A percentile compares a stretch with the other conserved stretches of the same genome.
Evolutionary conservation across 2,113 vertebrate species (phyloP).

Genomic region (Dinomys branickii): DNA sequence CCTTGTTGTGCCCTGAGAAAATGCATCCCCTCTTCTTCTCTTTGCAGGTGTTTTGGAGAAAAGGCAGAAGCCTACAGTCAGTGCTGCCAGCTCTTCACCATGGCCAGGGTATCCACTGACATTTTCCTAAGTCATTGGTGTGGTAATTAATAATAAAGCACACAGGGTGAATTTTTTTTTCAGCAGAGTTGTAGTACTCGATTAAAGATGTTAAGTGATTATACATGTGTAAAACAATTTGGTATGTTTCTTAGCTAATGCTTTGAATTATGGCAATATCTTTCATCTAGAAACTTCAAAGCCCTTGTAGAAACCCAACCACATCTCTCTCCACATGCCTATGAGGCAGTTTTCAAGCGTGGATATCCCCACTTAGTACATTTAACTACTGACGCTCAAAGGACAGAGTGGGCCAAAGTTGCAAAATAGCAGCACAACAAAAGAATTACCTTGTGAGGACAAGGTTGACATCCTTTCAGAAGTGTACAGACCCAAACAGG

Average conservation of each 20-base stretch:
- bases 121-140: background rate
- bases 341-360: slow-evolving; percentile 9
- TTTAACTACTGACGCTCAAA: slow-evolving; percentile 37
- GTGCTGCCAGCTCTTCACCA: background rate
- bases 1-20: slow-evolving; percentile 72
- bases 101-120: background rate
- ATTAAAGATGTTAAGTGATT: slow-evolving; percentile 10
- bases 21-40: background rate
- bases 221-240: slow-evolving; percentile 66
- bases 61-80: background rate
- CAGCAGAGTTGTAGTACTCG: background rate
- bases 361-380: background rate
- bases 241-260: slow-evolving; percentile 58
- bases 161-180: background rate
- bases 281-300: slow-evolving; percentile 75
- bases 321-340: background rate
- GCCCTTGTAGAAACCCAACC: background rate
- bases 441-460: background rate
- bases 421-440: background rate
- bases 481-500: background rate
- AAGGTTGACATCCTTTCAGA: background rate
- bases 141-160: background rate
- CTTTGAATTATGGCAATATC: slow-evolving; percentile 64
- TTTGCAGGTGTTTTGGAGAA: slow-evolving; percentile 25
- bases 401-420: background rate